Base-by-base conservation (phyloP, 1,140 invertebrate species). In the Matsumurasca onukii region DNA sequence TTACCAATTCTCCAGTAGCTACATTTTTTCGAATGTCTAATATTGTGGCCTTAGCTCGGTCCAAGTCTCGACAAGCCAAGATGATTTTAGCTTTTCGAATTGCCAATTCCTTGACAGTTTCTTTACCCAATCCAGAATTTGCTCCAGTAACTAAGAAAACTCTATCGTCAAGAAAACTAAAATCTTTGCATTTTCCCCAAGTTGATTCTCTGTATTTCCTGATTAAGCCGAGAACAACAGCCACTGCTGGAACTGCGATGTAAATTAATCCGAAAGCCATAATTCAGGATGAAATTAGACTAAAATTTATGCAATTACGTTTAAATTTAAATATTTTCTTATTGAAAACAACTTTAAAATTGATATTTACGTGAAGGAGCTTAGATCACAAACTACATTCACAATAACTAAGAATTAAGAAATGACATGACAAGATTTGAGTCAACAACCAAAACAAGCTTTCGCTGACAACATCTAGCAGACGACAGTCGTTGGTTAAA, bases 81-180 rank as follows among this genome's bases (percentile, higher is more conserved):
- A 93, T 88, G 3, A 93, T 86, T 48, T 84, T 83, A 0, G 89
- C 90, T 71, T 86, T 85, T 72, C 88, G 80, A 68, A 79, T 82
- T 1, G 84, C 87, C 13, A 92, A 78, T 67, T 88, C 86, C 59
- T 83, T 83, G 0, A 88, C 88, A 1, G 89, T 89, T 75, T 90
- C 90, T 70, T 89, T 86, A 1, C 92, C 93, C 68, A 94, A 88
- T 0, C 93, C 92, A 67, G 86, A 87, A 78, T 90, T 93, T 0
- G 88, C 89, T 25, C 92, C 92, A n/a, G 92, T 94, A 1, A 94
- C 85, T 3, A 94, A 82, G 51, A 88, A 89, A 3, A 88, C 86
- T 73, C 86, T 86, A 1, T 83, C 86, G 64, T 83, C 69, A 2
- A 86, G 71, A 57, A 70, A 79, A 13, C 76, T 75, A 31, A 77